These are phyloP conservation scores for Melipona quadrifasciata DNA, from an alignment of 1,140 invertebrate species.

Conservation along the genomic window DNA sequence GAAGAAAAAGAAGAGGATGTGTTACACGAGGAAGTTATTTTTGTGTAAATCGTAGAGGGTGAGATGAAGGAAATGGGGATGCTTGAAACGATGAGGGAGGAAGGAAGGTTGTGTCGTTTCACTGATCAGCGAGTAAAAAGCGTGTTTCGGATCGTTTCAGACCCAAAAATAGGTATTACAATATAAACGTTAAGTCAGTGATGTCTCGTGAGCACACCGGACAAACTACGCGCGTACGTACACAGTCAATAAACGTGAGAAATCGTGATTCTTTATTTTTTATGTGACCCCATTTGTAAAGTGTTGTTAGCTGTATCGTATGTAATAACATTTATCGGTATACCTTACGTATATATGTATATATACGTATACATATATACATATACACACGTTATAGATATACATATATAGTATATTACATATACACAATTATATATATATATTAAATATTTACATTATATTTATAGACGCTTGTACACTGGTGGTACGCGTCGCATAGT, in stretches of 20 bases:
- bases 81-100: too few relatives aligned
- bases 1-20: neutral
- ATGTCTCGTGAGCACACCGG: neutral
- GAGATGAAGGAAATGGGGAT: neutral
- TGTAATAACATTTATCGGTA: constrained; percentile 39
- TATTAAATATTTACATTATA: constrained; percentile 36
- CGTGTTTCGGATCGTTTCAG: constrained; percentile 6
- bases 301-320: constrained; percentile 59
- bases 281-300: constrained; percentile 67
- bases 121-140: constrained; percentile 5
- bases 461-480: constrained; percentile 47
- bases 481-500: constrained; percentile 45
- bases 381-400: constrained; percentile 38
- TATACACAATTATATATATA: constrained; percentile 29
- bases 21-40: constrained; percentile 11
- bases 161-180: constrained; percentile 18
- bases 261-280: constrained; percentile 65
- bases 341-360: constrained; percentile 28
- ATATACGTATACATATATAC: constrained; percentile 17
- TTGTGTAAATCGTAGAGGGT: neutral
- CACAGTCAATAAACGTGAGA: constrained; percentile 61
- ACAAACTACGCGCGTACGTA: constrained; percentile 35
- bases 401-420: constrained; percentile 46
- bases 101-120: constrained; percentile 7
- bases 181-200: constrained; percentile 25